Base-by-base conservation (phyloP, 37 sponge, comb jelly and placozoan genomes). In the Petrosia ficiformis region DNA sequence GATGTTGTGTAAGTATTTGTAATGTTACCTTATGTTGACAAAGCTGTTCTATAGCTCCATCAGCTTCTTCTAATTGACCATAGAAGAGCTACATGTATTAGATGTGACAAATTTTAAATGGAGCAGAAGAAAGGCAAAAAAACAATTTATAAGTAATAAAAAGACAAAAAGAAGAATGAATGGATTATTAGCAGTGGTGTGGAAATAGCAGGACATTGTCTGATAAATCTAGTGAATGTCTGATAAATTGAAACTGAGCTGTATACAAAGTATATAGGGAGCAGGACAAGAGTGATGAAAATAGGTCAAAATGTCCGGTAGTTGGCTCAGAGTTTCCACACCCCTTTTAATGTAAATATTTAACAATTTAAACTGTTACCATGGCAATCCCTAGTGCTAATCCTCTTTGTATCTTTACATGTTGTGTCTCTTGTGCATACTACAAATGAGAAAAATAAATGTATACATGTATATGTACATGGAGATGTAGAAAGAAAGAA, bases 321-420 rank as follows among this genome's bases (percentile, higher is more conserved):
- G n/a, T n/a, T n/a, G n/a, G n/a, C 44, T 3, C 8, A 19, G n/a
- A 64, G n/a, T 11, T 31, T 11, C 11, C n/a, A 8, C 22, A 31
- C n/a, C 22, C 25, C 25, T 64, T 4, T 34, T 42, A 68, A 4
- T n/a, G 70, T 10, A 6, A n/a, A 68, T 33, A 14, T 41, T 19
- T 31, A 19, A 19, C 65, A 64, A 33, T 19, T 26, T 35, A 73
- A 31, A 3, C 43, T 54, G 28, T n/a, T 34, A 96, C 97, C 83
- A 96, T 72, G 1, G 97, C 72, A 35, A 96, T 90, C 29, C 99
- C 99, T 1, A 99, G 82, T 4, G 99, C 88, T 16, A 99, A 84
- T 14, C 99, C 99, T 58, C 96, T 65, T 54, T 89, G 92, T 22
- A 99, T 99, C 81, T 99, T 99, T 80, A 95, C 99, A 73, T 99